A percentile compares a stretch with the other conserved stretches of the same genome.
Conservation (phyloP, 2,888 invertebrate species). For the Graphium colonna region DNA sequence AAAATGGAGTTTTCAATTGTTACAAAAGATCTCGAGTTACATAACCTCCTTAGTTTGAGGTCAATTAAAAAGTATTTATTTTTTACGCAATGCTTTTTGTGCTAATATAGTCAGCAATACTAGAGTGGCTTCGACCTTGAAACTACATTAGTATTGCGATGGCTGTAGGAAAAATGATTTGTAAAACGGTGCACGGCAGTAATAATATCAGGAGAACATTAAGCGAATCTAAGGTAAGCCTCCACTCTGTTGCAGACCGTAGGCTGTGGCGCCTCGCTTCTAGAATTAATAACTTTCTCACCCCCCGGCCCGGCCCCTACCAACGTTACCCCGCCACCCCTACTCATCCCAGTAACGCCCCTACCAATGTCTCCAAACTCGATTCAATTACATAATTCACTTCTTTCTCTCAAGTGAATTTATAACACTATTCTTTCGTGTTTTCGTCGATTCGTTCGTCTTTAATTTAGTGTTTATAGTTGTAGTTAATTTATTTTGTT, state of each 20-base stretch:
- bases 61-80: too few species aligned
- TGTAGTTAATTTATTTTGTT: too few species aligned
- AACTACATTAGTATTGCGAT: neutral
- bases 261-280: constrained; percentile 73
- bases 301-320: constrained; percentile 43
- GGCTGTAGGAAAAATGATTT: constrained; percentile 2
- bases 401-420: too few species aligned
- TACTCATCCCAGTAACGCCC: constrained; percentile 38
- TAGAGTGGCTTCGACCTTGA: neutral
- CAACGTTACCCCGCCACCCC: constrained; percentile 38
- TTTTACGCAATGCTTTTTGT: too few species aligned
- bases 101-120: too few species aligned
- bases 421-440: too few species aligned
- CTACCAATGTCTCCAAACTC: constrained; percentile 46
- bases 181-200: constrained; percentile 38
- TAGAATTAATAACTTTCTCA: constrained; percentile 78
- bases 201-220: constrained; percentile 70
- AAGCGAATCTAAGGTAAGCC: constrained; percentile 72
- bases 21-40: too few species aligned
- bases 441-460: too few species aligned
- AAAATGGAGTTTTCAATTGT: too few species aligned
- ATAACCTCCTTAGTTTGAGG: too few species aligned
- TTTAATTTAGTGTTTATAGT: too few species aligned
- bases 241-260: constrained; percentile 68
- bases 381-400: too few species aligned